These are phyloP conservation scores for Heliconius aoede DNA, from an alignment of 2,888 invertebrate species.

Conservation along the genomic window DNA sequence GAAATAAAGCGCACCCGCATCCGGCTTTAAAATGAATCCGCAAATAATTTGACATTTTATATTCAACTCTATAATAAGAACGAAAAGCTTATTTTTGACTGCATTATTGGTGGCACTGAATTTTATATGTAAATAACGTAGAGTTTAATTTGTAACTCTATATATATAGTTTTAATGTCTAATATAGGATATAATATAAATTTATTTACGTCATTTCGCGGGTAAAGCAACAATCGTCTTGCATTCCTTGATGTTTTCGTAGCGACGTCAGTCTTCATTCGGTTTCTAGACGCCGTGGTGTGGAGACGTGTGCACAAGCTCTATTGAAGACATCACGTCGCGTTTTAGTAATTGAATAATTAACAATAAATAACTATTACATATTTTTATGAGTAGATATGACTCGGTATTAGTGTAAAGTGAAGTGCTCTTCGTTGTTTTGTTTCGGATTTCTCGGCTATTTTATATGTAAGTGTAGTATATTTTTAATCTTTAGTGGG, in stretches of 20 bases:
- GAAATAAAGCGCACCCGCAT: conserved; percentile 59
- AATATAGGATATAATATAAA: conserved; percentile 35
- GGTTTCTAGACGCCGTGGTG: conserved; percentile 19
- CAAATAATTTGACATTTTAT: conserved; percentile 47
- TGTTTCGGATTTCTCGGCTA: conserved; percentile 24
- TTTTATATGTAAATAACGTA: conserved; percentile 54
- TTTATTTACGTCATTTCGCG: conserved; percentile 32
- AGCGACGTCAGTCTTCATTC: conserved; percentile 47
- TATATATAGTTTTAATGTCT: rapidly evolving
- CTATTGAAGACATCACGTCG: neutral
- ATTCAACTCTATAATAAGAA: neutral
- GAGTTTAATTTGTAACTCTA: conserved; percentile 36
- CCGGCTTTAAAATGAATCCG: conserved; percentile 60
- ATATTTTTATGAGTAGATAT: neutral
- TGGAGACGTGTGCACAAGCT: neutral
- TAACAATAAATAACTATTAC: neutral
- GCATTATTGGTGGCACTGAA: neutral
- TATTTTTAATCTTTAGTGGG: no score
- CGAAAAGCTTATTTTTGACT: neutral
- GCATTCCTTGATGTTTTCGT: conserved; percentile 51
- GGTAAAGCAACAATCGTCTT: conserved; percentile 50
- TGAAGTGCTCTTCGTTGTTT: conserved; percentile 13
- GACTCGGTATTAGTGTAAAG: conserved; percentile 3
- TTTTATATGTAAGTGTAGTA: conserved; percentile 9
- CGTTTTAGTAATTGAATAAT: no score